Evolutionary conservation across 2,113 vertebrate genomes (phyloP).

Genomic region (Holacanthus passer): DNA sequence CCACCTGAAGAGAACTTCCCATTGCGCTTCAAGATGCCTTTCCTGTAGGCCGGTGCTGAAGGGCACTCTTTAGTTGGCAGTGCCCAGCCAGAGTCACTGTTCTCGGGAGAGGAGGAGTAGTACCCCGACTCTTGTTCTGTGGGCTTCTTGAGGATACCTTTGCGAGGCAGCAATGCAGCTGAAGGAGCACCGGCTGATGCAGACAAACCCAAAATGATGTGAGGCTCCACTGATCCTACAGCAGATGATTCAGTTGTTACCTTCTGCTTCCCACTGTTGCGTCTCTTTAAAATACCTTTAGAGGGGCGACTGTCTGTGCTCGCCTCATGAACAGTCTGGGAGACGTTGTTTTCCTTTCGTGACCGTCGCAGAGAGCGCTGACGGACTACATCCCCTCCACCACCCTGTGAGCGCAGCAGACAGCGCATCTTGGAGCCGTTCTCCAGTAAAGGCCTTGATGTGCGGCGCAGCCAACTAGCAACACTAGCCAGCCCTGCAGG

Average conservation of each 20-base stretch:
- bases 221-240: conserved; percentile 56
- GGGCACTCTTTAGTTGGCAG: conserved; percentile 50
- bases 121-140: conserved; percentile 90
- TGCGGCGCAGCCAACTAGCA: conserved; percentile 92
- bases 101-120: conserved; percentile 91
- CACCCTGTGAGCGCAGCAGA: conserved; percentile 88
- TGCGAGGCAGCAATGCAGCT: conserved; percentile 82
- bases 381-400: conserved; percentile 81
- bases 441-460: conserved; percentile 92
- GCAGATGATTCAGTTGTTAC: background rate
- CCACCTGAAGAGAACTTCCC: conserved; percentile 89
- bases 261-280: conserved; percentile 84
- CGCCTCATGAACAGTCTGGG: conserved; percentile 84
- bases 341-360: conserved; percentile 92
- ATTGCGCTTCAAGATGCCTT: conserved; percentile 93
- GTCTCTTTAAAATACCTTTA: conserved; percentile 94
- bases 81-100: conserved; percentile 81
- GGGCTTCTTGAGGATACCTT: conserved; percentile 95
- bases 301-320: conserved; percentile 78
- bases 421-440: conserved; percentile 93
- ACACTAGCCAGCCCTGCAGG: conserved; percentile 81
- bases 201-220: conserved; percentile 44
- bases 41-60: conserved; percentile 72
- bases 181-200: conserved; percentile 6
- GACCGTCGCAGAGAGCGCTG: conserved; percentile 95